These are phyloP conservation scores for Onychostruthus taczanowskii DNA, from an alignment of 2,113 vertebrate genomes.

Conservation along the genomic window DNA sequence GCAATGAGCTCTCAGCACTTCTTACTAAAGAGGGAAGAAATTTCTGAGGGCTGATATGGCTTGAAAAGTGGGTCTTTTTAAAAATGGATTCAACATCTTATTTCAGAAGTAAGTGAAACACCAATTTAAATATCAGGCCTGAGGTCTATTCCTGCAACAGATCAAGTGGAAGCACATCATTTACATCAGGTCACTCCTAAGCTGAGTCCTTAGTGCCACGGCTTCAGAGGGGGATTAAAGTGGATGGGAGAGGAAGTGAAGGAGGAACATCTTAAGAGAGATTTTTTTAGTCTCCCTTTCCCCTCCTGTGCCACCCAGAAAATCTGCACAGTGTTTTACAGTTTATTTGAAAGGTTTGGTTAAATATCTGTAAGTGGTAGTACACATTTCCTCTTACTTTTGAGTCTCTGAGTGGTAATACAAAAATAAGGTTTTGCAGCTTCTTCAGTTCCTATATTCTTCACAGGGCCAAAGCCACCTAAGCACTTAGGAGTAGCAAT, in stretches of 20 bases:
- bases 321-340: background rate
- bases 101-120: conserved; percentile 1
- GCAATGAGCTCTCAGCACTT: conserved; percentile 35
- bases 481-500: background rate
- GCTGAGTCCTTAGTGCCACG: background rate
- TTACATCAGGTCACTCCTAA: background rate
- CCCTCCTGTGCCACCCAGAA: background rate
- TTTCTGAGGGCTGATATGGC: background rate
- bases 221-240: background rate
- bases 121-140: background rate
- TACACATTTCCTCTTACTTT: background rate
- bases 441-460: conserved; percentile 6
- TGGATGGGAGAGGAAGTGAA: background rate
- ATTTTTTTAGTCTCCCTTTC: background rate
- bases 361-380: background rate
- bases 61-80: conserved; percentile 24
- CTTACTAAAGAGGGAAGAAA: background rate
- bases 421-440: background rate
- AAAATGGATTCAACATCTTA: background rate
- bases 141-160: background rate
- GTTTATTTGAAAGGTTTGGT: background rate
- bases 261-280: background rate
- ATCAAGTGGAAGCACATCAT: background rate
- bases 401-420: background rate
- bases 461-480: background rate